phyloP scores from a whole-genome alignment of 2,113 vertebrate genomes.

The Leuciscus idus region DNA sequence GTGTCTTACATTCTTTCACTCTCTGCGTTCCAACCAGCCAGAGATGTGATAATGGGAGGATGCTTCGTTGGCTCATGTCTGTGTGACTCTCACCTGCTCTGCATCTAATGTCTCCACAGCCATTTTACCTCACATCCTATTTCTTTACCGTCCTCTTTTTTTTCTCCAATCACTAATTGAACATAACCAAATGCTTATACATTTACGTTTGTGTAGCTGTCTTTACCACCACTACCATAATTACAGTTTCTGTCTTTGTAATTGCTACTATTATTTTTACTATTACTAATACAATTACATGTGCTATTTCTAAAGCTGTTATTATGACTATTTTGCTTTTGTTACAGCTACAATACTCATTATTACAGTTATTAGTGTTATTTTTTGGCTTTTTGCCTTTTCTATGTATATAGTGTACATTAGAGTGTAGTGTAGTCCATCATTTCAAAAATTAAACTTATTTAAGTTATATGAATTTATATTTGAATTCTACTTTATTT shows the following conservation, averaged over 20 bases:
- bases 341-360: neutral
- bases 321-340: neutral
- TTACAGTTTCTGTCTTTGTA: neutral
- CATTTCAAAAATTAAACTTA: neutral
- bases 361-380: neutral
- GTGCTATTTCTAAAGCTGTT: neutral
- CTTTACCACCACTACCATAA: neutral
- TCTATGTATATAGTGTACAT: neutral
- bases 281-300: neutral
- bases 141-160: neutral
- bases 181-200: neutral
- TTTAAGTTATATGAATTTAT: neutral
- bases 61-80: conserved; percentile 10
- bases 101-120: neutral
- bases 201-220: neutral
- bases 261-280: neutral
- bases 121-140: neutral
- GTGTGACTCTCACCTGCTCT: conserved; percentile 21
- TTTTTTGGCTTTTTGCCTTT: neutral
- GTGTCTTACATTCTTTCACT: conserved; percentile 31
- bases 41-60: neutral
- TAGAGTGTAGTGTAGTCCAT: neutral
- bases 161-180: neutral
- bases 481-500: neutral
- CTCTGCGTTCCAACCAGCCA: conserved; percentile 26